These are phyloP conservation scores for Globodera rostochiensis DNA, from an alignment of 1,140 invertebrate genomes.

Conservation along the genomic window DNA sequence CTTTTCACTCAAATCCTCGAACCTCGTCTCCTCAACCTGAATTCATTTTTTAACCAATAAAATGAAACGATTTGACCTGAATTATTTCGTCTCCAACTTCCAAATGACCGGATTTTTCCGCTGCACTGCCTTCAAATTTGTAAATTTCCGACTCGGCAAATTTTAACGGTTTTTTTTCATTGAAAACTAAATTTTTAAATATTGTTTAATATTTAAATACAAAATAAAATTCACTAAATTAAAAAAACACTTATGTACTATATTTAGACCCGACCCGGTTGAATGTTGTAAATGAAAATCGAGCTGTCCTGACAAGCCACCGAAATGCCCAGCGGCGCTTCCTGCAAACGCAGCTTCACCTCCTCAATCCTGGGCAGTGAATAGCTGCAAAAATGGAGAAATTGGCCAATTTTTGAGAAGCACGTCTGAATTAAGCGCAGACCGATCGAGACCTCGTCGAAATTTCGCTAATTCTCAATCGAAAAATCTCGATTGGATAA, in stretches of 20 bases:
- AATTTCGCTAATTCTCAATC: no score
- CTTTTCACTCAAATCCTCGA: slow-evolving; percentile 65
- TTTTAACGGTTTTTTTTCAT: not conserved
- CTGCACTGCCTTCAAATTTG: slow-evolving; percentile 39
- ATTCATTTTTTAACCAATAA: not conserved
- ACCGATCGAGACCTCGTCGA: no score
- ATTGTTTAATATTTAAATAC: not conserved
- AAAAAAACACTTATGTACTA: not conserved
- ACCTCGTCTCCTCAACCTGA: slow-evolving; percentile 69
- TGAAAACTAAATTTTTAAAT: not conserved
- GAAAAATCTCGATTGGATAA: no score
- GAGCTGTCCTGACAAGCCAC: slow-evolving; percentile 59
- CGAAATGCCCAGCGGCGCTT: slow-evolving; percentile 47
- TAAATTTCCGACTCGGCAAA: no score
- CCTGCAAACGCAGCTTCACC: slow-evolving; percentile 50
- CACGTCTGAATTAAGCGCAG: no score
- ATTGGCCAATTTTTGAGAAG: not conserved
- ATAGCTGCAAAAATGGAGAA: slow-evolving; percentile 40
- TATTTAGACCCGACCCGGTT: slow-evolving; percentile 28
- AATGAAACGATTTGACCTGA: slow-evolving; percentile 72
- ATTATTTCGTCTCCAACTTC: slow-evolving; percentile 83
- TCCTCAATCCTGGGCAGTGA: slow-evolving; percentile 55
- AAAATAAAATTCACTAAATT: not conserved
- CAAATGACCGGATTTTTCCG: slow-evolving; percentile 35
- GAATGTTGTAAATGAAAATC: slow-evolving; percentile 58